A percentile compares a stretch with the other conserved stretches of the same genome.
These are phyloP conservation scores for Drosophila quasianomalipes DNA, from an alignment of 2,888 invertebrate species.

Conservation along the genomic window DNA sequence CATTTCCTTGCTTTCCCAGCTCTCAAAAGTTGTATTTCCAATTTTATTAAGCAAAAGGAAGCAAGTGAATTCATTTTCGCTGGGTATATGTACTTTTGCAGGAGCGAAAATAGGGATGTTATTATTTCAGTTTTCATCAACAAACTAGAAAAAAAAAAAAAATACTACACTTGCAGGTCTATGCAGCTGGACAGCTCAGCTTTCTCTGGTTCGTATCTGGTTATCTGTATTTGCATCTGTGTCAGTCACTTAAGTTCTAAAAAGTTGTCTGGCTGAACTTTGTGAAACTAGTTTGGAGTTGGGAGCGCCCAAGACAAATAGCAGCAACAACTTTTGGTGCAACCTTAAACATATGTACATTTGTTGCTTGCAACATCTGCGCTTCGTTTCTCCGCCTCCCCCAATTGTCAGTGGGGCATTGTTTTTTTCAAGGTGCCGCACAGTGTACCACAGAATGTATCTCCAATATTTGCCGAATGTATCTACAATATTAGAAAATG, in stretches of 20 bases:
- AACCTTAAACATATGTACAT: slow-evolving; percentile 43
- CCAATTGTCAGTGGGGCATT: not conserved
- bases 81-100: not conserved
- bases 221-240: not conserved
- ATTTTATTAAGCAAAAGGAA: not conserved
- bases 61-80: too few relatives aligned
- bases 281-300: slow-evolving; percentile 46
- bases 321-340: slow-evolving; percentile 34
- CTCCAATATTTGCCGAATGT: not conserved
- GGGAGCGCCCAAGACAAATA: slow-evolving; percentile 21
- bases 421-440: slow-evolving; percentile 6
- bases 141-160: not conserved
- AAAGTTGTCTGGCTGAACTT: slow-evolving; percentile 44
- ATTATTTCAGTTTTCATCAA: not conserved
- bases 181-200: not conserved
- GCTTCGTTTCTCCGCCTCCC: not conserved
- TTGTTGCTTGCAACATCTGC: slow-evolving; percentile 21
- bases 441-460: not conserved
- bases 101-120: not conserved
- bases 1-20: not conserved
- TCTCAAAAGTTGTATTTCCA: not conserved
- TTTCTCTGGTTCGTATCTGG: not conserved
- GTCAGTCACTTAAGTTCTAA: slow-evolving; percentile 14
- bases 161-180: not conserved
- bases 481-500: too few relatives aligned